These are phyloP conservation scores for Cynodonichthys magdalenae DNA, from an alignment of 2,797 vertebrate species.

Conservation along the genomic window DNA sequence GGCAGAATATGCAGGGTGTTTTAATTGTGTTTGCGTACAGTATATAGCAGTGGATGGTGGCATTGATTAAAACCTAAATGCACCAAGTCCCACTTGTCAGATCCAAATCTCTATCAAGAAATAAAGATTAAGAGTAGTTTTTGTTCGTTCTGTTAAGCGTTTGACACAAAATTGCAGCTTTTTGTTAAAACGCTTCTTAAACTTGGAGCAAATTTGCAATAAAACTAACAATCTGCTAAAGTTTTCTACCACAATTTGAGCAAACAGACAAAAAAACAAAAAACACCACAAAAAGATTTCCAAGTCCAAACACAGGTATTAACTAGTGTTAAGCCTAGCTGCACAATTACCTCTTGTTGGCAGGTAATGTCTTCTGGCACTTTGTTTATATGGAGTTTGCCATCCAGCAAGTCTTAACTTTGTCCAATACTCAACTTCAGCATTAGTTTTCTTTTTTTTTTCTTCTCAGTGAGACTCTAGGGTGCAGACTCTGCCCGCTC, in stretches of 20 bases:
- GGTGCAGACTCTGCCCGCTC: conserved; percentile 37
- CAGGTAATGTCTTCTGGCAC: conserved; percentile 39
- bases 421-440: conserved; percentile 41
- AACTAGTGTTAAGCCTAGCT: conserved; percentile 42
- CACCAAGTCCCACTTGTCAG: conserved; percentile 26
- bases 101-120: conserved; percentile 26
- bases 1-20: conserved; percentile 41
- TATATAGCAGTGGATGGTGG: conserved; percentile 20
- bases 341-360: conserved; percentile 53
- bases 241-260: conserved; percentile 21
- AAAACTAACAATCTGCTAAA: conserved; percentile 19
- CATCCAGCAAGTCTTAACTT: conserved; percentile 39
- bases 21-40: conserved; percentile 55
- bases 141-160: conserved; percentile 24
- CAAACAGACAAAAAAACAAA: conserved; percentile 28
- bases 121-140: conserved; percentile 31
- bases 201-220: conserved; percentile 24
- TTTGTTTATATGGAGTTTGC: conserved; percentile 35
- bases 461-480: conserved; percentile 12
- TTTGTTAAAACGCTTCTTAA: conserved; percentile 19
- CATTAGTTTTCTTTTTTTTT: conserved; percentile 29
- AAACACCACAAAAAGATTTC: conserved; percentile 22
- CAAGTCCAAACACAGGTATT: conserved; percentile 40
- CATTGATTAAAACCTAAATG: conserved; percentile 32
- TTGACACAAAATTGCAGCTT: conserved; percentile 22